Conservation (phyloP, 2,888 invertebrate species). For the Mythimna pallens region DNA sequence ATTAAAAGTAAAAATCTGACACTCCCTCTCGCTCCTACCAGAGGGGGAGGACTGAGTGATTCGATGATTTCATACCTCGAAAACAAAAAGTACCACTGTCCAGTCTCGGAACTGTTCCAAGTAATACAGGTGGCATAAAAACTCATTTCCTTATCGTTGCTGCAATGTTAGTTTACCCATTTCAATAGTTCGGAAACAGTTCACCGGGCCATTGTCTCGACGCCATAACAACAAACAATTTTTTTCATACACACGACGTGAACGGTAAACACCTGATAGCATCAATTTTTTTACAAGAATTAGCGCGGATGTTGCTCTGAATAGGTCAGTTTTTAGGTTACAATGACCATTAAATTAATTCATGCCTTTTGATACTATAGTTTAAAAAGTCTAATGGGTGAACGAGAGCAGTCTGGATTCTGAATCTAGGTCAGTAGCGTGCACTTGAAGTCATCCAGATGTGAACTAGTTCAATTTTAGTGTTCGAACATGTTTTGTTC, state of each 20-base stretch:
- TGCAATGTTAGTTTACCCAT: slow-evolving; percentile 38
- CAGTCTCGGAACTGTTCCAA: background rate
- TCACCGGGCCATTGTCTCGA: slow-evolving; percentile 47
- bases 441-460: slow-evolving; percentile 3
- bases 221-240: slow-evolving; percentile 36
- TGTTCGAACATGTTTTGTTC: background rate
- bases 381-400: slow-evolving; percentile 7
- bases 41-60: no score
- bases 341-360: background rate
- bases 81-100: background rate
- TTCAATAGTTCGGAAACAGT: slow-evolving; percentile 36
- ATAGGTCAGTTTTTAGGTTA: slow-evolving; percentile 23
- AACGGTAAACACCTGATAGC: slow-evolving; percentile 46
- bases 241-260: slow-evolving; percentile 35
- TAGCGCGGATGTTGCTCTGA: slow-evolving; percentile 2
- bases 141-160: slow-evolving; percentile 19
- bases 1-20: no score
- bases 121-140: background rate
- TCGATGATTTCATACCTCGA: no score
- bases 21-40: no score
- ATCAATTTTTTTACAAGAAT: slow-evolving; percentile 17
- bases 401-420: background rate
- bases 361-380: background rate
- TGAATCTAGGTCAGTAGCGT: slow-evolving; percentile 26
- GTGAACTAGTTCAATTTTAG: slow-evolving; percentile 12